Conservation (phyloP, 2,113 vertebrate species). For the Phalacrocorax pelagicus region DNA sequence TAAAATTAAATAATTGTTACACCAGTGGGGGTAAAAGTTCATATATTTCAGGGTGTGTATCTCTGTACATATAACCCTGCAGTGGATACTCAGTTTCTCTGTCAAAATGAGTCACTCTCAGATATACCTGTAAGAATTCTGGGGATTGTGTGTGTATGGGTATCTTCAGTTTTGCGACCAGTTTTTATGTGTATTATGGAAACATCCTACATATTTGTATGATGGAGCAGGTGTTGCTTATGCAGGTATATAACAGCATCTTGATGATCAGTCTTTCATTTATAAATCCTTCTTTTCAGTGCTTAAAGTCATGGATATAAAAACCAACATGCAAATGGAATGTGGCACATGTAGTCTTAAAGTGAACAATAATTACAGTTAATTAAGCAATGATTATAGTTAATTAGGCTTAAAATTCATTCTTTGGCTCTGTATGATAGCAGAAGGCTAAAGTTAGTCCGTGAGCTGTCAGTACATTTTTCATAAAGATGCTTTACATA, state of each 20-base stretch:
- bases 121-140: background rate
- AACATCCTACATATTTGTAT: background rate
- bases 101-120: background rate
- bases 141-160: background rate
- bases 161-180: background rate
- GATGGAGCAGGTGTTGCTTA: background rate
- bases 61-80: background rate
- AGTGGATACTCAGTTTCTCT: background rate
- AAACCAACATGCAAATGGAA: constrained; percentile 18
- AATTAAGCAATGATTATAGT: constrained; percentile 46
- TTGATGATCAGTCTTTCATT: background rate
- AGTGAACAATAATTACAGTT: constrained; percentile 42
- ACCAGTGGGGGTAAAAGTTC: background rate
- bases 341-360: constrained; percentile 6
- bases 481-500: background rate
- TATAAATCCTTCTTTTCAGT: background rate
- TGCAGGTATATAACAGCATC: background rate
- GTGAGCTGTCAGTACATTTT: constrained; percentile 32
- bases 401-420: constrained; percentile 44
- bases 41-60: background rate
- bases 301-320: background rate
- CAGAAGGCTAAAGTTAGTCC: constrained; percentile 27
- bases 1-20: background rate
- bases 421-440: constrained; percentile 20
- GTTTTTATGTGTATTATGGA: background rate